Evolutionary conservation across 1,140 invertebrate genomes (phyloP).

Genomic region (Physella acuta): DNA sequence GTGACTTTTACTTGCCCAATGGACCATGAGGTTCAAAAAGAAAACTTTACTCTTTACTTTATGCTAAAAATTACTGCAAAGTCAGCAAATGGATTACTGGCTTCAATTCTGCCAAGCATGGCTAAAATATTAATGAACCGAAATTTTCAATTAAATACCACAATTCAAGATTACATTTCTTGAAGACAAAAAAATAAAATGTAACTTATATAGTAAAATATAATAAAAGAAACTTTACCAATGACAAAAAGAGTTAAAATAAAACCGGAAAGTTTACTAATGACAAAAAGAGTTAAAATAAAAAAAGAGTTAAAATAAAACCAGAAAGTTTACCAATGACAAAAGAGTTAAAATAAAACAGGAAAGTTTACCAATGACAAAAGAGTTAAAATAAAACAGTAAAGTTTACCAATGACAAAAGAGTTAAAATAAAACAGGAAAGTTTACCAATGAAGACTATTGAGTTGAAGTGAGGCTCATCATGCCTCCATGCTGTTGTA

Average conservation of each 20-base stretch:
- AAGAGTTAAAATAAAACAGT: background rate
- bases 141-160: too few relatives aligned
- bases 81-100: too few relatives aligned
- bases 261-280: background rate
- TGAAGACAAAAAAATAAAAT: too few relatives aligned
- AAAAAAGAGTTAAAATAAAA: background rate
- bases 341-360: background rate
- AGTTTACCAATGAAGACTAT: slow-evolving; percentile 53
- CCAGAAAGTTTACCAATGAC: background rate
- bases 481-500: slow-evolving; percentile 39
- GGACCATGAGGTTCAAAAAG: too few relatives aligned
- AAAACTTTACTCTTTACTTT: too few relatives aligned
- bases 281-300: background rate
- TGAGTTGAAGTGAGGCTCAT: slow-evolving; percentile 35
- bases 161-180: too few relatives aligned
- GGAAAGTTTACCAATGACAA: background rate
- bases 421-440: background rate
- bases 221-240: too few relatives aligned
- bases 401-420: background rate
- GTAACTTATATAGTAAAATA: too few relatives aligned
- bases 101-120: too few relatives aligned
- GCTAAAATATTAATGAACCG: too few relatives aligned
- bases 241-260: background rate
- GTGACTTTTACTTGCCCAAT: too few relatives aligned
- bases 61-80: too few relatives aligned